These are phyloP conservation scores for Lissocephala sabroskyi DNA, from an alignment of 2,888 invertebrate species.

Conservation along the genomic window DNA sequence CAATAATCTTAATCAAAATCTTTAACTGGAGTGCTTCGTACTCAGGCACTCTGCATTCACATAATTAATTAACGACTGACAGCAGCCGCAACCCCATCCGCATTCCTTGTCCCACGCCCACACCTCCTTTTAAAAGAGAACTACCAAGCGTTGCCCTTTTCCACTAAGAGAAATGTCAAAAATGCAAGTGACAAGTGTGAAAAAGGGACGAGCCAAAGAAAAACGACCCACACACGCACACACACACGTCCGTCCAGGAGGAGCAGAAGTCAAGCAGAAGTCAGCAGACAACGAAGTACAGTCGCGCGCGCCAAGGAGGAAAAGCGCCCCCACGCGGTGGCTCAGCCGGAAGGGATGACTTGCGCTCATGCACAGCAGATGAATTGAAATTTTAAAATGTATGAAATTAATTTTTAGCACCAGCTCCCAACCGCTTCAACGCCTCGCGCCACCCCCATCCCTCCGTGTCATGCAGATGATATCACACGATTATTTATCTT, in stretches of 20 bases:
- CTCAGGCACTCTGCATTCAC: constrained; percentile 46
- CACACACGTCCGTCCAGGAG: no score
- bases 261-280: constrained; percentile 42
- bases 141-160: constrained; percentile 9
- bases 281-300: constrained; percentile 11
- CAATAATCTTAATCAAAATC: no score
- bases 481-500: constrained; percentile 64
- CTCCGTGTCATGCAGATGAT: constrained; percentile 34
- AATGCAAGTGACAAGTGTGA: constrained; percentile 62
- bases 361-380: constrained; percentile 57
- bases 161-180: constrained; percentile 61
- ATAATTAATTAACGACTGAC: constrained; percentile 57
- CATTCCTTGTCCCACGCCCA: constrained; percentile 3
- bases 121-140: constrained; percentile 18
- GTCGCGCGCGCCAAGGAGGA: no score
- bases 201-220: constrained; percentile 46
- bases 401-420: constrained; percentile 60
- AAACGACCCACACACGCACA: constrained; percentile 22
- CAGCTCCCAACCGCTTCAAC: constrained; percentile 28
- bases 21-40: constrained; percentile 21
- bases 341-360: not conserved
- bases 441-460: constrained; percentile 16
- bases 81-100: constrained; percentile 14
- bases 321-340: no score
- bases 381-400: constrained; percentile 68